phyloP scores from a whole-genome alignment of 2,888 invertebrate species.

The Hemaris fuciformis region DNA sequence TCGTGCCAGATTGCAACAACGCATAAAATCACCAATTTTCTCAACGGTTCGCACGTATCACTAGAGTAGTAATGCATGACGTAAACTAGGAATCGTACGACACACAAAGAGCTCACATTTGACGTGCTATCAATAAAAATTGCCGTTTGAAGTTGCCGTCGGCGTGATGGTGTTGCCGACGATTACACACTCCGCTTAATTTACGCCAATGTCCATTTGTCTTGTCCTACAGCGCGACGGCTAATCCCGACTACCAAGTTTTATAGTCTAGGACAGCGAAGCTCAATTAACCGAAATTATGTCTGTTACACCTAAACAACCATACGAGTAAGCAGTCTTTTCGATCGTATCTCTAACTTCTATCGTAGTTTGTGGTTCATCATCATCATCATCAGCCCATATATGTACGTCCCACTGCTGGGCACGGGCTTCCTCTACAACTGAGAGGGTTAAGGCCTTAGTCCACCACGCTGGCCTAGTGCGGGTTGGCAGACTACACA shows the following conservation, averaged over 20 bases:
- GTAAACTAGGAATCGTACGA: neutral
- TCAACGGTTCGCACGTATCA: neutral
- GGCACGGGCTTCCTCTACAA: too few relatives aligned
- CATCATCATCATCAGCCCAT: too few relatives aligned
- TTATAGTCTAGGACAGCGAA: neutral
- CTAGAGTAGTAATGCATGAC: too few relatives aligned
- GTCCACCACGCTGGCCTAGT: too few relatives aligned
- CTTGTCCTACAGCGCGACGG: neutral
- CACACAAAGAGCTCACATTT: neutral
- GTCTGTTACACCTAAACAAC: too few relatives aligned
- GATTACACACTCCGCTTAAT: neutral
- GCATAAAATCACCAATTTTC: slow-evolving; percentile 2
- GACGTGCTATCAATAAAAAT: neutral
- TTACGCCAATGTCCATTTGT: neutral
- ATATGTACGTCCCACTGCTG: too few relatives aligned
- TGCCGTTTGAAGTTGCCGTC: neutral
- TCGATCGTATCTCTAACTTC: too few relatives aligned
- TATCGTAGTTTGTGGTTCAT: too few relatives aligned
- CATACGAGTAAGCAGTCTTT: too few relatives aligned
- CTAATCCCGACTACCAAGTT: too few relatives aligned
- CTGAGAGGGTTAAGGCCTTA: too few relatives aligned
- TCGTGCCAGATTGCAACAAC: neutral
- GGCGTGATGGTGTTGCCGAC: neutral
- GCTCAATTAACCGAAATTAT: neutral
- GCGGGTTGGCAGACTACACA: too few relatives aligned